Conservation (phyloP, 2,797 vertebrate genomes). For the Oophaga sylvatica region DNA sequence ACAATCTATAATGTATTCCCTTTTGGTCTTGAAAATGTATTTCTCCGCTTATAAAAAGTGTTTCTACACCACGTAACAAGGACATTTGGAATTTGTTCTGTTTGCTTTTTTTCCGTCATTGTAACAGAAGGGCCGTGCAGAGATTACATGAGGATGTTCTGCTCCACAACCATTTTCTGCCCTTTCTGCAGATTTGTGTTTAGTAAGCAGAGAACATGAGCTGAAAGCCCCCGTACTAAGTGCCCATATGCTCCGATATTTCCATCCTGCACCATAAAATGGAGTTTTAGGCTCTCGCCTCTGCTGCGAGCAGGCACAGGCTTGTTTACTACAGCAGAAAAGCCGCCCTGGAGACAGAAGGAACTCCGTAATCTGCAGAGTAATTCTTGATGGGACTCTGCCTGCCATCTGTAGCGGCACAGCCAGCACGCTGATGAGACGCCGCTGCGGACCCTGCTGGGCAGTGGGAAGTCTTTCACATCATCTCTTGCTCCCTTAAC, state of each 20-base stretch:
- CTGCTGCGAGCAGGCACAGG: conserved; percentile 56
- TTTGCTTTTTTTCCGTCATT: background rate
- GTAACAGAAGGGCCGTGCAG: conserved; percentile 11
- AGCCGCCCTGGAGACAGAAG: conserved; percentile 62
- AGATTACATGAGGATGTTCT: conserved; percentile 8
- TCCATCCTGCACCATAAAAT: conserved; percentile 59
- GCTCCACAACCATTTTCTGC: background rate
- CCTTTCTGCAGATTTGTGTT: conserved; percentile 47
- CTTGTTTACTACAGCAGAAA: conserved; percentile 63
- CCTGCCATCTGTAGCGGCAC: conserved; percentile 65
- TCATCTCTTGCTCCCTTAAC: background rate
- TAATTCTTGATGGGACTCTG: conserved; percentile 55
- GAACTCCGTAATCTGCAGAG: conserved; percentile 62
- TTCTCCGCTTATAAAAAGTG: background rate
- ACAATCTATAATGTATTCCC: background rate
- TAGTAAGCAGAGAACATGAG: conserved; percentile 42
- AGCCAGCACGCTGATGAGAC: conserved; percentile 60
- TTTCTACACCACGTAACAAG: background rate
- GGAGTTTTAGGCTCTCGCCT: conserved; percentile 49
- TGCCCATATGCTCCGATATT: conserved; percentile 59
- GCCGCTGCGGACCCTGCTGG: conserved; percentile 35
- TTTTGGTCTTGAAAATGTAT: background rate
- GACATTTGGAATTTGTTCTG: background rate
- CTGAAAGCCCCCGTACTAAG: conserved; percentile 58
- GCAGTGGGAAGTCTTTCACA: conserved; percentile 63